Base-by-base conservation (phyloP, 30 jellyfish, hydroid and myxozoan species). In the Aurelia sp. region DNA sequence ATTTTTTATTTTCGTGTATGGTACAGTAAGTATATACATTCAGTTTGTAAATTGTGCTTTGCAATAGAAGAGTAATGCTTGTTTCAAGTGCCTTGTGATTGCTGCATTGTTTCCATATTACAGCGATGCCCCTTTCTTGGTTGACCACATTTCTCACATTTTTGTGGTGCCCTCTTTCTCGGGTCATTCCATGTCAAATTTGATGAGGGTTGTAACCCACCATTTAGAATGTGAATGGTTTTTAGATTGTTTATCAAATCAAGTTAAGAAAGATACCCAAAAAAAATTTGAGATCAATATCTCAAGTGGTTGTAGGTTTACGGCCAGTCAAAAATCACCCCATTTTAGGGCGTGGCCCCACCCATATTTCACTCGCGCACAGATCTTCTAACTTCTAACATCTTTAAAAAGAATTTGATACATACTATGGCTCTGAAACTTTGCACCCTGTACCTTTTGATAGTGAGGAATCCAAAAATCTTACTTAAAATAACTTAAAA, bases 271-370 rank as follows among this genome's bases (percentile, higher is more conserved):
- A 8, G 18, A 17, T 66, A 30, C 5, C 77, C 18, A 15, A 20
- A n/a, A 30, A 65, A 65, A 65, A 23, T 65, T 65, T 65, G 47
- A 65, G 50, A 19, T 21, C 52, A 33, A 65, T 65, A 65, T 65
- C 76, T 65, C 76, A 19, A 17, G 47, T 57, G 20, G 15, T 8
- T 65, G 20, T 16, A 16, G 47, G 8, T 19, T 65, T 33, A 65
- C n/a, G 7, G 52, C 76, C 51, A 19, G 6, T 65, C 47, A 65
- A 65, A 65, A 65, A 65, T 65, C 15, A 23, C 20, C 52, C 76
- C 76, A 65, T 65, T 65, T 65, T 65, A 65, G 76, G 76, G 47
- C n/a, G 76, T 65, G 76, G 76, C 76, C 76, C 70, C 76, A 23
- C 76, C 76, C 76, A 65, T 9, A 65, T 15, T 33, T 23, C 76